Percentiles rank a stretch among this genome's conserved stretches.
Conservation (phyloP, 1,140 invertebrate genomes). For the Homalodisca vitripennis region DNA sequence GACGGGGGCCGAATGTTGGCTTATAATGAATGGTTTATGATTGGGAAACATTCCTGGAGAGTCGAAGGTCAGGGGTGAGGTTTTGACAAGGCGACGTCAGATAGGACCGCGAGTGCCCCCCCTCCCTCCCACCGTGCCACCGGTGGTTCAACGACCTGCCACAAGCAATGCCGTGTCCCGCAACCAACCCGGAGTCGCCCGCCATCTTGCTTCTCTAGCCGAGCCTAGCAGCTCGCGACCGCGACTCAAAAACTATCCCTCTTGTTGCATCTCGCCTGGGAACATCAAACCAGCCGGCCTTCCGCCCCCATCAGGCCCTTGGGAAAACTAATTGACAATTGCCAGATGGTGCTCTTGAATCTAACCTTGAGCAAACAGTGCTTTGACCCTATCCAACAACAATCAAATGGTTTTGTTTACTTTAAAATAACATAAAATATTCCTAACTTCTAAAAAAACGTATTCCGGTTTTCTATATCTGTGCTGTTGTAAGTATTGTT, state of each 20-base stretch:
- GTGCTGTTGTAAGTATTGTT: too few relatives aligned
- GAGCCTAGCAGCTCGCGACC: neutral
- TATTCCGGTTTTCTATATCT: too few relatives aligned
- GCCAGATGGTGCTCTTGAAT: neutral
- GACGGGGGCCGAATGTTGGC: too few relatives aligned
- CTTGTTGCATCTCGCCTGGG: neutral
- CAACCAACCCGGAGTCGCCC: neutral
- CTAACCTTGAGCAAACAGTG: too few relatives aligned
- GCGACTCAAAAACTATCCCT: constrained; percentile 12
- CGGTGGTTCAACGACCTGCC: constrained; percentile 1
- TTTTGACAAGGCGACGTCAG: neutral
- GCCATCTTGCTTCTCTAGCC: constrained; percentile 9
- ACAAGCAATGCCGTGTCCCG: neutral
- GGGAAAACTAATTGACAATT: neutral
- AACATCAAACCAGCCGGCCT: constrained; percentile 8
- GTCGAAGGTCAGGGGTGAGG: constrained; percentile 20
- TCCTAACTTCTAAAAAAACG: too few relatives aligned
- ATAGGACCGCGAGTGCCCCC: neutral
- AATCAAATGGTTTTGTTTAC: too few relatives aligned
- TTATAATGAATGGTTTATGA: constrained; percentile 3
- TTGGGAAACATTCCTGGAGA: neutral
- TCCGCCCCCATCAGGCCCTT: neutral
- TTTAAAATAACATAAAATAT: too few relatives aligned
- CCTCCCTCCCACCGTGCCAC: neutral
- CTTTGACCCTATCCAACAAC: too few relatives aligned